Base-by-base conservation (phyloP, 2,888 invertebrate species). In the Diachrysia chrysitis region DNA sequence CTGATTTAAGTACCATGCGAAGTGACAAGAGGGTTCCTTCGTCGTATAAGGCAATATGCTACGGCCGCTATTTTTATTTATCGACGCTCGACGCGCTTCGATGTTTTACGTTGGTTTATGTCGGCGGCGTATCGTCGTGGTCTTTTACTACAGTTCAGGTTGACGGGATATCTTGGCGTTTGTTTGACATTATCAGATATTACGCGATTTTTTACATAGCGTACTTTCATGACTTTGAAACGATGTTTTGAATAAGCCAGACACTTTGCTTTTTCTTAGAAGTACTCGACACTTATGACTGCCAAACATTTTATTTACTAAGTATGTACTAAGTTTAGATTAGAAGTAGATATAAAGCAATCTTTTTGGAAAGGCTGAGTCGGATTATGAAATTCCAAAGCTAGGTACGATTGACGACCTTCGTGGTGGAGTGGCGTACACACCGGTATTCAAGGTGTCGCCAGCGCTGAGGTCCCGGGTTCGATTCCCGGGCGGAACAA, bases 11-110 rank as follows among this genome's bases (percentile, higher is more conserved):
- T 91, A 83, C 89, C 85, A 78, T 81, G 84, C 82, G 83, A 82
- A 84, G 87, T 92, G 93, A 92, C 93, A 94, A 92, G 91, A 79
- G 87, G 85, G 86, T 81, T 86, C 81, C 84, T 87, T 85, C 83
- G 85, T 85, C 93, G 86, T 93, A 92, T 92, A 94, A 89, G 94
- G 93, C 84, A 90, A 91, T 92, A 92, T 89, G 90, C 89, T 83
- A 77, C 85, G 72, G 81, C 71, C 82, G 85, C 87, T 86, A 85
- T 91, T 92, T 93, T 93, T 94, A 92, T 93, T 93, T 91, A 90
- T 90, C 79, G 86, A 81, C 76, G 72, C 78, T 69, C 87, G 87
- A 86, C 83, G 89, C 57, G 62, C 72, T 54, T 63, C 69, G 66
- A 61, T 73, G 81, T 83, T 89, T 88, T 74, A 83, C 83, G 75